Conservation (phyloP, 2,113 vertebrate genomes). For the Percopsis transmontana region DNA sequence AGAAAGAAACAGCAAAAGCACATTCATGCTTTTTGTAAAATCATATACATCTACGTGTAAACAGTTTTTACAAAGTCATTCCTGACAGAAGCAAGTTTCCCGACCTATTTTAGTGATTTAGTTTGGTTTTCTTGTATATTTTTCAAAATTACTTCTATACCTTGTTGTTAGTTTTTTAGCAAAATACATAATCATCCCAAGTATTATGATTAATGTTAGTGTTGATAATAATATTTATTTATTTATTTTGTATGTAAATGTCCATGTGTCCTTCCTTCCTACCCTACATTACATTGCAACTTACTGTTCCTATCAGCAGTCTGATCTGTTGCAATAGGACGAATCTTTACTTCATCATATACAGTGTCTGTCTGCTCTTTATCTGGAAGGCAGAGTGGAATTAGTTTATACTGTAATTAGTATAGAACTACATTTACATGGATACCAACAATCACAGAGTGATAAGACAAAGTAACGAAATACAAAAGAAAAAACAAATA, state of each 20-base stretch:
- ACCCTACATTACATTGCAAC: neutral
- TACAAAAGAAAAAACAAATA: no score
- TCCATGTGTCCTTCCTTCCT: neutral
- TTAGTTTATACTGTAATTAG: neutral
- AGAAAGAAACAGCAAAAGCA: no score
- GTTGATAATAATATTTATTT: neutral
- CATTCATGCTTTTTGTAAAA: no score
- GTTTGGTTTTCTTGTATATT: neutral
- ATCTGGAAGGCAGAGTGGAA: constrained; percentile 3
- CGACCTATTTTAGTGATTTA: neutral
- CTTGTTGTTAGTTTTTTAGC: neutral
- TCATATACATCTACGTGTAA: neutral
- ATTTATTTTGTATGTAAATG: neutral
- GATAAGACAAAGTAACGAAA: no score
- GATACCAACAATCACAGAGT: neutral
- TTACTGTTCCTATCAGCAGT: neutral
- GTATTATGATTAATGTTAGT: neutral
- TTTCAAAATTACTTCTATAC: neutral
- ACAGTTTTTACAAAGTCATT: neutral
- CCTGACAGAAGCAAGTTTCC: no score
- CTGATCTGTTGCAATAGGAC: rapidly evolving
- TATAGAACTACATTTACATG: neutral
- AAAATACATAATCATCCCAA: neutral
- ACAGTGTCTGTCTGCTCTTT: constrained; percentile 17
- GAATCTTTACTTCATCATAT: constrained; percentile 32